These are phyloP conservation scores for Melanaphis sacchari DNA, from an alignment of 1,140 invertebrate genomes.

Conservation along the genomic window DNA sequence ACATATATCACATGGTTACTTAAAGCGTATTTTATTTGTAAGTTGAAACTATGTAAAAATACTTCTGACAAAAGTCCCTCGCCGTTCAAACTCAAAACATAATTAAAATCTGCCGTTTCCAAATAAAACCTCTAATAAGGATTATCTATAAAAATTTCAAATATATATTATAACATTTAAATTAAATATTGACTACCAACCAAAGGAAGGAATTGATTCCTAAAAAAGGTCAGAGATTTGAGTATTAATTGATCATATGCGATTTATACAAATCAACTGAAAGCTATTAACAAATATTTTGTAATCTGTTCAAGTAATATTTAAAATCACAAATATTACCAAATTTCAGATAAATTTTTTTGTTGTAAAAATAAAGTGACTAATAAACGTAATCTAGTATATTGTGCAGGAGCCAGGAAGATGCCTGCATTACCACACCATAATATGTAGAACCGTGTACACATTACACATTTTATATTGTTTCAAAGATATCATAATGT, in stretches of 20 bases:
- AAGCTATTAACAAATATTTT: not conserved
- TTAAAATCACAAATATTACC: not conserved
- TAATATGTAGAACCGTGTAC: no score
- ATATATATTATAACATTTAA: no score
- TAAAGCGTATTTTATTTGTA: not conserved
- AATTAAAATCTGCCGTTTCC: not conserved
- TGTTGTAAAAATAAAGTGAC: not conserved
- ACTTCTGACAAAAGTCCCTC: not conserved
- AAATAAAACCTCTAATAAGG: not conserved
- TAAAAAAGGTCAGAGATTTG: no score
- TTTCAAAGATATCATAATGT: not conserved
- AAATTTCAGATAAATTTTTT: not conserved
- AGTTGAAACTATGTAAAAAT: not conserved
- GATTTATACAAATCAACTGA: no score
- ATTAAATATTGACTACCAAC: not conserved
- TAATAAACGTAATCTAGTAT: not conserved
- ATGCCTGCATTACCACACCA: not conserved
- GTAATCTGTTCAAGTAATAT: not conserved
- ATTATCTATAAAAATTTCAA: not conserved
- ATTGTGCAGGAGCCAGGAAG: not conserved
- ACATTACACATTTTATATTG: not conserved
- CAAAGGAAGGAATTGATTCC: not conserved
- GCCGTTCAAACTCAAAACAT: not conserved
- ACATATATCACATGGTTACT: not conserved
- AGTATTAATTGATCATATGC: no score